Percentiles rank a stretch among this genome's conserved stretches.
These are phyloP conservation scores for Delphinapterus leucas DNA, from an alignment of 2,113 vertebrate species.

Conservation along the genomic window DNA sequence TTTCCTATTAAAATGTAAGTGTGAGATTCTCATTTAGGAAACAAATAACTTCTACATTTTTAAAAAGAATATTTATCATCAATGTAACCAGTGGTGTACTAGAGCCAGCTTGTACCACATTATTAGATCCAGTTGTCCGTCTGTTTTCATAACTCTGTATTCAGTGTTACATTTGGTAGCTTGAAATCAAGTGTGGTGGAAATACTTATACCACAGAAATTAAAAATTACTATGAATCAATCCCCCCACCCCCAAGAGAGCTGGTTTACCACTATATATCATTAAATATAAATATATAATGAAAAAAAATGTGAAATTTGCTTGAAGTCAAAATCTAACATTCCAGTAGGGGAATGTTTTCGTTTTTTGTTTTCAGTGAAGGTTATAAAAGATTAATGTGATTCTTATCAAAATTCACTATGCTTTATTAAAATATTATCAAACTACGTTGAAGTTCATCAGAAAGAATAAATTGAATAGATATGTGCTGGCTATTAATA, in stretches of 20 bases:
- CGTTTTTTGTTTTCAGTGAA: not conserved
- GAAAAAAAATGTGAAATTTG: not conserved
- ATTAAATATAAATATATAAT: not conserved
- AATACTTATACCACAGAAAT: not conserved
- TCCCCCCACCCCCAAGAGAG: not conserved
- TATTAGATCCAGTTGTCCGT: not conserved
- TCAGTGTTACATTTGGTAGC: not conserved
- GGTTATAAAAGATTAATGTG: not conserved
- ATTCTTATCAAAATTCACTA: not conserved
- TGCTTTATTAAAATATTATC: not conserved
- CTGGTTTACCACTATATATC: not conserved
- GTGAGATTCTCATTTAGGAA: not conserved
- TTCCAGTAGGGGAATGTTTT: not conserved
- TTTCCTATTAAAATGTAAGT: not conserved
- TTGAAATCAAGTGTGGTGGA: not conserved
- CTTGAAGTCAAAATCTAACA: not conserved
- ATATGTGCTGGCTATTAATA: not conserved
- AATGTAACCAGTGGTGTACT: not conserved
- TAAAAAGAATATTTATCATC: not conserved
- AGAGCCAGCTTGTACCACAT: not conserved
- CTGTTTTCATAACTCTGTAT: not conserved
- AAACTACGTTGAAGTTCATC: not conserved
- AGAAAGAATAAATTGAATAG: not conserved
- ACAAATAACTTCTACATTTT: not conserved
- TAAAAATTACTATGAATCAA: not conserved